Percentiles rank a stretch among this genome's conserved stretches.
Evolutionary conservation across 2,888 invertebrate genomes (phyloP).

Genomic region (Rhynchonema sp.): DNA sequence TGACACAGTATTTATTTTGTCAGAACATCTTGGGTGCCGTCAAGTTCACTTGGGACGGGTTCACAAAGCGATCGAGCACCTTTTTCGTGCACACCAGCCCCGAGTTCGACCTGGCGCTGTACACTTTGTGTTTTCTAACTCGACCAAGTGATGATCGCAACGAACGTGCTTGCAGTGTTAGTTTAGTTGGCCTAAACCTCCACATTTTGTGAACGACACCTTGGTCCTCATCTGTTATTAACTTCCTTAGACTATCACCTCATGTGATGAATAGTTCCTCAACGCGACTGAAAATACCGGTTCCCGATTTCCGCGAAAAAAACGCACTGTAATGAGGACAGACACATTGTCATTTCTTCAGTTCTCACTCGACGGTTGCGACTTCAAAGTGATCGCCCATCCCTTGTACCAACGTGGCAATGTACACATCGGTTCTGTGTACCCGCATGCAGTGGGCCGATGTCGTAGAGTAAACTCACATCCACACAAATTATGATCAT

Average conservation of each 20-base stretch:
- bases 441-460: background rate
- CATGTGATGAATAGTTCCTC: too few relatives aligned
- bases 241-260: too few relatives aligned
- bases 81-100: slow-evolving; percentile 41
- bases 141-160: too few relatives aligned
- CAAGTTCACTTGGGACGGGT: slow-evolving; percentile 16
- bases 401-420: background rate
- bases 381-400: background rate
- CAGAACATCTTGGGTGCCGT: slow-evolving; percentile 10
- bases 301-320: too few relatives aligned
- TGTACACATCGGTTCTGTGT: background rate
- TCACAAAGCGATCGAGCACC: slow-evolving; percentile 15
- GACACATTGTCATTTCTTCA: too few relatives aligned
- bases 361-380: background rate
- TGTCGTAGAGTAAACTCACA: background rate
- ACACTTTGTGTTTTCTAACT: slow-evolving; percentile 62
- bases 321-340: too few relatives aligned
- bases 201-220: too few relatives aligned
- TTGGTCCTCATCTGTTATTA: too few relatives aligned
- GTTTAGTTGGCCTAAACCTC: too few relatives aligned
- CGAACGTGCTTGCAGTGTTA: too few relatives aligned
- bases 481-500: too few relatives aligned
- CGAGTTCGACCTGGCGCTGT: slow-evolving; percentile 70
- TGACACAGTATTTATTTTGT: background rate
- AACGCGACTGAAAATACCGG: too few relatives aligned